Percentiles rank a stretch among this genome's conserved stretches.
These are phyloP conservation scores for Barbus barbus DNA, from an alignment of 2,113 vertebrate species.

Conservation along the genomic window DNA sequence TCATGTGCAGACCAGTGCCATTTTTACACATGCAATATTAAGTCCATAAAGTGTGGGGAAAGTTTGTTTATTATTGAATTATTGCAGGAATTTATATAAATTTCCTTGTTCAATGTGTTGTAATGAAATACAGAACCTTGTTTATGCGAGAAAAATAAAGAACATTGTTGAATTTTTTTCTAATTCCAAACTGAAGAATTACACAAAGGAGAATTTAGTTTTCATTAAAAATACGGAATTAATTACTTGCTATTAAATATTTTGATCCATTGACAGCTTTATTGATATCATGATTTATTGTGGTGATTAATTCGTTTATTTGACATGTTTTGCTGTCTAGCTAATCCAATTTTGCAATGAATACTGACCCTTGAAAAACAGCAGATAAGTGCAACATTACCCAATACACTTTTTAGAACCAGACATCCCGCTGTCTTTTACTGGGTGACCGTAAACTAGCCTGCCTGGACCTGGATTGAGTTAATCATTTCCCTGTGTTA, in stretches of 20 bases:
- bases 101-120: too few relatives aligned
- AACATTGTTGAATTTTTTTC: too few relatives aligned
- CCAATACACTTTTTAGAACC: constrained; percentile 25
- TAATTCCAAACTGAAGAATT: not conserved
- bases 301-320: not conserved
- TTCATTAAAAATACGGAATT: not conserved
- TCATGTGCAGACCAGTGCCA: too few relatives aligned
- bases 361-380: constrained; percentile 6
- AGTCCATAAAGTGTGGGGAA: too few relatives aligned
- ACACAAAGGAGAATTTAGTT: not conserved
- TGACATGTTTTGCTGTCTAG: not conserved
- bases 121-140: too few relatives aligned
- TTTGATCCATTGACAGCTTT: not conserved
- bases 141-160: too few relatives aligned
- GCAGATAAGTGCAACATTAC: constrained; percentile 43
- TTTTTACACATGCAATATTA: too few relatives aligned
- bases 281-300: not conserved
- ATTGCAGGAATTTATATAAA: too few relatives aligned
- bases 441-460: constrained; percentile 60
- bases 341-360: not conserved
- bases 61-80: too few relatives aligned
- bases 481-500: constrained; percentile 68
- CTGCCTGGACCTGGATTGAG: constrained; percentile 60
- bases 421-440: constrained; percentile 60
- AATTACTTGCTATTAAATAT: not conserved